These are phyloP conservation scores for Phasianus colchicus DNA, from an alignment of 2,113 vertebrate genomes.

Conservation along the genomic window DNA sequence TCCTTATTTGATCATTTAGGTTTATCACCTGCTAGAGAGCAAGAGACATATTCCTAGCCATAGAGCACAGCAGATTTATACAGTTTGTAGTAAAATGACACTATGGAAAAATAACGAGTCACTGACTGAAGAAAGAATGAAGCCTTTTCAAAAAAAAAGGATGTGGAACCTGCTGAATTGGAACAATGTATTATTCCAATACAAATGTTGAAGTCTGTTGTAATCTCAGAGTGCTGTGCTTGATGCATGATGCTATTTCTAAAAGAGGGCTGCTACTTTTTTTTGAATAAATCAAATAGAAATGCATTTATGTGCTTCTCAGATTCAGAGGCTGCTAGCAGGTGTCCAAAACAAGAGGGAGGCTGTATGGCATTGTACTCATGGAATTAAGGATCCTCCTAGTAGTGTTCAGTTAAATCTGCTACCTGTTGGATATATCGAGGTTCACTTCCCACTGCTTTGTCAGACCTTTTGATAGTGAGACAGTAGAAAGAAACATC, in stretches of 20 bases:
- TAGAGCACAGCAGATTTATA: background rate
- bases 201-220: background rate
- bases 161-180: background rate
- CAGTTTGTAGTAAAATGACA: background rate
- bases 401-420: background rate
- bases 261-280: background rate
- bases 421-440: background rate
- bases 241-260: background rate
- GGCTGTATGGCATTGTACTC: background rate
- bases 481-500: background rate
- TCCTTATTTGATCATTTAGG: background rate
- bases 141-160: background rate
- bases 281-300: background rate
- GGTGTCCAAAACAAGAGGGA: background rate
- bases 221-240: background rate
- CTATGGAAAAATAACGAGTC: background rate
- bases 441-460: background rate
- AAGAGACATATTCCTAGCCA: background rate
- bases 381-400: background rate
- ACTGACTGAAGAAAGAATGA: background rate
- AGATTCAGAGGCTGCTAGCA: background rate
- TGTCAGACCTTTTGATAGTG: background rate
- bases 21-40: background rate
- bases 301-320: background rate
- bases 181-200: background rate